Evolutionary conservation across 2,113 vertebrate species (phyloP).

Genomic region (Recurvirostra avosetta): DNA sequence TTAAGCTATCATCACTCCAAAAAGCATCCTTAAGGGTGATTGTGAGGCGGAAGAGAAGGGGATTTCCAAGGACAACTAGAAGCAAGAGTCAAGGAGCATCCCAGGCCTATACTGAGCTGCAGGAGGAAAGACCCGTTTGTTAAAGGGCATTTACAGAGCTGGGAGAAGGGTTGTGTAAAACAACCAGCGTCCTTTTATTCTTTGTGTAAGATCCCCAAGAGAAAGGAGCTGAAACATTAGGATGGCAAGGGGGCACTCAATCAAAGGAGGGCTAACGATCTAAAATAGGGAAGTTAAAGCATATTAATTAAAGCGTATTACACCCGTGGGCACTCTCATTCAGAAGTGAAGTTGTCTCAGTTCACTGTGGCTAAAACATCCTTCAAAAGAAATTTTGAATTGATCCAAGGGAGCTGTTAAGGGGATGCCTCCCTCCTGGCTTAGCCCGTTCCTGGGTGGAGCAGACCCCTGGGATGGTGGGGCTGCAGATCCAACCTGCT

Average conservation of each 20-base stretch:
- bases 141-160: neutral
- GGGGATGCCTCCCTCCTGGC: neutral
- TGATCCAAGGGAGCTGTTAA: neutral
- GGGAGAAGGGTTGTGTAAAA: neutral
- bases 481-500: neutral
- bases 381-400: neutral
- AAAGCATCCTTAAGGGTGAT: neutral
- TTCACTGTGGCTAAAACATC: neutral
- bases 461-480: neutral
- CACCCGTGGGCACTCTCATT: neutral
- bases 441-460: neutral
- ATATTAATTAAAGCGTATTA: neutral
- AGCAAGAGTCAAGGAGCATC: neutral
- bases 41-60: neutral
- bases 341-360: neutral
- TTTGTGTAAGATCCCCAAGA: neutral
- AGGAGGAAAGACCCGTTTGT: neutral
- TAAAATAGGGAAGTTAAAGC: neutral
- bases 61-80: neutral
- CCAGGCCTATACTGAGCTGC: neutral
- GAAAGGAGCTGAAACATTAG: neutral
- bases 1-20: neutral
- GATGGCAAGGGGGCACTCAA: neutral
- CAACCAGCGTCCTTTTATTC: neutral
- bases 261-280: neutral